Percentiles rank a stretch among this genome's conserved stretches.
These are phyloP conservation scores for Anagyrus pseudococci DNA, from an alignment of 2,888 invertebrate species.

Conservation along the genomic window DNA sequence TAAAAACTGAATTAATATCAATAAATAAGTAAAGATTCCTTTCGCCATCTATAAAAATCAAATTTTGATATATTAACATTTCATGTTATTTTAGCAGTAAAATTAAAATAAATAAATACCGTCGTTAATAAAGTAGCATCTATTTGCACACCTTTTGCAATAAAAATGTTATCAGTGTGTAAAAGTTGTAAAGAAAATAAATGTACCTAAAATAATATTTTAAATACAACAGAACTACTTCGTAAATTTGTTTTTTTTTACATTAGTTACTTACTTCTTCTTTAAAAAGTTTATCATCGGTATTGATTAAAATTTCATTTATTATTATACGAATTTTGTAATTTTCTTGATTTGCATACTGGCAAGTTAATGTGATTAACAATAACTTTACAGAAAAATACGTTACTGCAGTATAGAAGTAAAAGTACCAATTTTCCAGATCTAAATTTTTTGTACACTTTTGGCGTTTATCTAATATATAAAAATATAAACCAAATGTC, in stretches of 20 bases:
- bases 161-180: conserved; percentile 47
- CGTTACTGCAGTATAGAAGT: conserved; percentile 38
- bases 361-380: conserved; percentile 42
- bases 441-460: background rate
- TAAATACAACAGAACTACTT: background rate
- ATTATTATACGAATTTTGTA: conserved; percentile 42
- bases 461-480: conserved; percentile 33
- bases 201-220: conserved; percentile 45
- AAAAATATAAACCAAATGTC: conserved; percentile 51
- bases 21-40: conserved; percentile 48
- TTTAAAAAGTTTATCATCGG: conserved; percentile 44
- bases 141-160: conserved; percentile 46
- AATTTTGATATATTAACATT: conserved; percentile 6
- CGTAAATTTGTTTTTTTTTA: background rate
- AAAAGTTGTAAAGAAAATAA: conserved; percentile 51
- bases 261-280: conserved; percentile 45
- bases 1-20: conserved; percentile 51
- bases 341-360: conserved; percentile 43
- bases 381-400: conserved; percentile 42
- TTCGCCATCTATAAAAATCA: conserved; percentile 46
- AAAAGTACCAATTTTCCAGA: conserved; percentile 43
- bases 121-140: conserved; percentile 47
- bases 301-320: conserved; percentile 46
- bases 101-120: conserved; percentile 38
- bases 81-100: background rate